Base-by-base conservation (phyloP, 2,888 invertebrate species). In the Sceliomorpha sp. region DNA sequence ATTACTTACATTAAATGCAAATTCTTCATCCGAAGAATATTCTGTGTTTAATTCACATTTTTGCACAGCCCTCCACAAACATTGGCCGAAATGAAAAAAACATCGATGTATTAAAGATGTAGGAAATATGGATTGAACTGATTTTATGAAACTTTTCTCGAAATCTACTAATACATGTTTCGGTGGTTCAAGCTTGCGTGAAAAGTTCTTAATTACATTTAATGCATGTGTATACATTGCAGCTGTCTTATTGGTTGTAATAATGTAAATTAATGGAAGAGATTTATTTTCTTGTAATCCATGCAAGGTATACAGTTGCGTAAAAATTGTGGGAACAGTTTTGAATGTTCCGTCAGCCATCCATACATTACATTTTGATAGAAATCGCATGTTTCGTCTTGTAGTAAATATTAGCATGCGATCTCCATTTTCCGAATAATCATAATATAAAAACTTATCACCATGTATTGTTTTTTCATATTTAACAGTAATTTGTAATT, bases 361-460 rank as follows among this genome's bases (percentile, higher is more conserved):
- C 29, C 29, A 45, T 31, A 45, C 7, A 9, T 29, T 9, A 12
- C 45, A 45, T 17, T 45, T 29, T 15, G 45, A 1, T 15, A 45
- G 31, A 3, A 17, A 1, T 5, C 26, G 9, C 2, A 31, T 9
- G 10, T 45, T 45, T 17, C 7, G 3, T 24, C 7, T 24, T 24
- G 24, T 24, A 5, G 24, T 24, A 24, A 24, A 24, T 24, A 24
- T 24, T 24, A 24, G 7, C 7, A 24, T 24, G 3, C 24, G 24
- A 5, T 24, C 7, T 5, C 7, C 7, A 3, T 24, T 7, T 24
- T 24, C 24, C 7, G 3, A 5, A 24, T 24, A 24, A 24, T 24
- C 24, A 24, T 24, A 7, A 7, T 5, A 24, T 7, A 24, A 24
- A 24, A 24, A 24, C 7, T 24, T 24, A 5, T 24, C 24, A 24